These are phyloP conservation scores for Episyrphus balteatus DNA, from an alignment of 1,140 invertebrate species.

Conservation along the genomic window DNA sequence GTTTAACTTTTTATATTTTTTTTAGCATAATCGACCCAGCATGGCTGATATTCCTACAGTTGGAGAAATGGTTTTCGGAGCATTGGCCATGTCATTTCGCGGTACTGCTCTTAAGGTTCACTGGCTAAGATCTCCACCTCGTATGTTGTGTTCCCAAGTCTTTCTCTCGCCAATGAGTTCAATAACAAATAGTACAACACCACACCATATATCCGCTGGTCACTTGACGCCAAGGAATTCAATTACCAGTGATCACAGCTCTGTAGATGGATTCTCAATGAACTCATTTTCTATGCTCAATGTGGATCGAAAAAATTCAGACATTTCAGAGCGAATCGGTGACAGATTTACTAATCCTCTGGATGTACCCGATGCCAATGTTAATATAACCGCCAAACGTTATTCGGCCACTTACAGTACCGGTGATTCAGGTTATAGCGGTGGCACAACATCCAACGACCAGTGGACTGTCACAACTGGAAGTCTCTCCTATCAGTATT, in stretches of 20 bases:
- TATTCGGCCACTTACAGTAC: conserved; percentile 32
- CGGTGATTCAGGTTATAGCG: conserved; percentile 32
- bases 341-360: conserved; percentile 14
- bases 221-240: conserved; percentile 31
- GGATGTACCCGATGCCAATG: conserved; percentile 23
- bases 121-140: conserved; percentile 55
- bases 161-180: conserved; percentile 35
- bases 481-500: conserved; percentile 29
- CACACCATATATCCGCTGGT: conserved; percentile 2
- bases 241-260: conserved; percentile 30
- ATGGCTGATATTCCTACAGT: conserved; percentile 57
- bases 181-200: neutral
- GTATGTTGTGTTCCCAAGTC: conserved; percentile 62
- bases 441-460: conserved; percentile 18
- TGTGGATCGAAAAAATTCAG: conserved; percentile 10
- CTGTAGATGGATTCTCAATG: conserved; percentile 30
- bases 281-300: conserved; percentile 34
- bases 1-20: neutral
- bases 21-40: conserved; percentile 47
- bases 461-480: conserved; percentile 14
- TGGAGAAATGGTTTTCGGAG: conserved; percentile 84
- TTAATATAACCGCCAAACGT: conserved; percentile 5
- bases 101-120: conserved; percentile 76
- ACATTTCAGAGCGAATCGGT: no score
- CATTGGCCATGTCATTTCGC: conserved; percentile 73